These are phyloP conservation scores for Leptopilina myrica DNA, from an alignment of 2,888 invertebrate genomes.

Conservation along the genomic window DNA sequence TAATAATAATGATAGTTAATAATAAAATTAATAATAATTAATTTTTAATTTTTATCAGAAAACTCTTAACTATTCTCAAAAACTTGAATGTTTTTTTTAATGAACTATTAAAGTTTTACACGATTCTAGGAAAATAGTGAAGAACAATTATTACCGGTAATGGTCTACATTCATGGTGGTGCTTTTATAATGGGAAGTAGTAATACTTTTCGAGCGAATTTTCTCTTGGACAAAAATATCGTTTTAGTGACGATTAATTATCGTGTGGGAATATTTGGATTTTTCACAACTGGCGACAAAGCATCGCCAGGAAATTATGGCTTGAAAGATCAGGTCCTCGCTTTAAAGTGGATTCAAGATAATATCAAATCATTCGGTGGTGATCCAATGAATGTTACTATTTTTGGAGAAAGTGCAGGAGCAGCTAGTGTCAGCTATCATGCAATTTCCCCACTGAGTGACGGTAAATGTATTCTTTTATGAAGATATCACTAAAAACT, in stretches of 20 bases:
- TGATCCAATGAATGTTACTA: conserved; percentile 48
- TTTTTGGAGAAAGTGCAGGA: conserved; percentile 51
- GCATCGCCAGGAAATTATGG: conserved; percentile 52
- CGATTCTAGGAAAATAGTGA: neutral
- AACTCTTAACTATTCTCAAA: too few species aligned
- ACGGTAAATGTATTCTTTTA: neutral
- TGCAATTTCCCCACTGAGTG: conserved; percentile 40
- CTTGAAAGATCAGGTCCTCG: conserved; percentile 51
- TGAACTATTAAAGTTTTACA: too few species aligned
- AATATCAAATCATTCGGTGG: conserved; percentile 51
- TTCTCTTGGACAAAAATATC: conserved; percentile 2
- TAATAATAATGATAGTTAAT: too few species aligned
- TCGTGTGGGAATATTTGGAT: conserved; percentile 9
- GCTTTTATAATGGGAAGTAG: neutral
- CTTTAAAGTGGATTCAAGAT: conserved; percentile 46
- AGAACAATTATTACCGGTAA: conserved; percentile 17
- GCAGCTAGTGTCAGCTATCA: conserved; percentile 50
- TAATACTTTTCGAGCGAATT: neutral
- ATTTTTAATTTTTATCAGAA: too few species aligned
- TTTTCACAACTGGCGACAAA: conserved; percentile 54
- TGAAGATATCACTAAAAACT: too few species aligned
- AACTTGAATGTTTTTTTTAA: too few species aligned
- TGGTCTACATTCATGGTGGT: conserved; percentile 20
- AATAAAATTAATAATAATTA: too few species aligned
- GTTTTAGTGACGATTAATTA: conserved; percentile 10